These are phyloP conservation scores for Resseliella maxima DNA, from an alignment of 2,888 invertebrate species.

Conservation along the genomic window DNA sequence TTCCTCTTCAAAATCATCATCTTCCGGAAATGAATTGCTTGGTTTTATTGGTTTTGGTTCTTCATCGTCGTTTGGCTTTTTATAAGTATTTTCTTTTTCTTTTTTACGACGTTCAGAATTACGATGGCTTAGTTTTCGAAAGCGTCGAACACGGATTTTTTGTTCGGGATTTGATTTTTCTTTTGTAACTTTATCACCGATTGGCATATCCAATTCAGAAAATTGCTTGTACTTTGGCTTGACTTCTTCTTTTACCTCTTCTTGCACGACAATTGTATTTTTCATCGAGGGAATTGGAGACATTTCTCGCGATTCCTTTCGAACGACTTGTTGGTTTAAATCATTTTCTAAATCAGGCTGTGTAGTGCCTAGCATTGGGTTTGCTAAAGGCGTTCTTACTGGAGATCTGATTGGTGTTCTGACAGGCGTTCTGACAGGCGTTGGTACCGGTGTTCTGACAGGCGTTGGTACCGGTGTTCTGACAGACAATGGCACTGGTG, in stretches of 20 bases:
- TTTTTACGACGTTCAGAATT: constrained; percentile 4
- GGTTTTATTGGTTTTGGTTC: constrained; percentile 56
- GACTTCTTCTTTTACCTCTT: background rate
- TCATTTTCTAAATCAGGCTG: background rate
- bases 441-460: background rate
- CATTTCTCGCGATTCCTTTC: background rate
- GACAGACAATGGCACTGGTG: too few species aligned
- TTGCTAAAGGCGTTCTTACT: too few species aligned
- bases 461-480: background rate
- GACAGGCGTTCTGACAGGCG: too few species aligned
- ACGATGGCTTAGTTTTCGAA: constrained; percentile 15
- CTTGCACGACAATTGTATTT: background rate
- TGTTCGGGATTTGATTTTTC: background rate
- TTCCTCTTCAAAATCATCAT: constrained; percentile 56
- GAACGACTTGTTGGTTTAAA: background rate
- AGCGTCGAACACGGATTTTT: background rate
- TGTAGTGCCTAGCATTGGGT: background rate
- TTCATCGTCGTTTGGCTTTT: constrained; percentile 55
- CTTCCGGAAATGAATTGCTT: constrained; percentile 2
- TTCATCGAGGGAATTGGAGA: background rate
- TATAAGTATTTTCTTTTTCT: background rate
- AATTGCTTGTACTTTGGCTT: background rate
- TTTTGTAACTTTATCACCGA: background rate
- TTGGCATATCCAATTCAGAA: background rate
- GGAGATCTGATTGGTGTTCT: too few species aligned